A percentile compares a stretch with the other conserved stretches of the same genome.
phyloP scores from a whole-genome alignment of 2,888 invertebrate genomes.

The Morpho helenor region DNA sequence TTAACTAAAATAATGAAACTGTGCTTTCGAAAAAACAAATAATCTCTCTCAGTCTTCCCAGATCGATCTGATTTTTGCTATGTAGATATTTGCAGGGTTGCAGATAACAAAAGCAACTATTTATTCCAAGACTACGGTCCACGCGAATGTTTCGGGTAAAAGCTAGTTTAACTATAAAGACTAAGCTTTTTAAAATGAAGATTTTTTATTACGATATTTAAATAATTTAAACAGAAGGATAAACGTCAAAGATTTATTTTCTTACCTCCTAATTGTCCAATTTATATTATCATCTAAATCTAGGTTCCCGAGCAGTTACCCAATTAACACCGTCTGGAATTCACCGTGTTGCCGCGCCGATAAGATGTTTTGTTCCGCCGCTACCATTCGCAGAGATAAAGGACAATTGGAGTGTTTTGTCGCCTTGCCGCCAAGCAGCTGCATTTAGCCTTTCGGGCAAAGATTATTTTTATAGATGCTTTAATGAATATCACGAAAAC shows the following conservation, averaged over 20 bases:
- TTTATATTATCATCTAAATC: conserved; percentile 40
- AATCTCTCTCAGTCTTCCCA: too few relatives aligned
- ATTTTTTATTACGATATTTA: neutral
- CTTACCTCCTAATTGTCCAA: conserved; percentile 36
- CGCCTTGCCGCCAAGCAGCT: conserved; percentile 54
- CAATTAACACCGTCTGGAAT: conserved; percentile 58
- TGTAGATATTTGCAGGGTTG: too few relatives aligned
- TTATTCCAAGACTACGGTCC: too few relatives aligned
- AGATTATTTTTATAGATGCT: conserved; percentile 27
- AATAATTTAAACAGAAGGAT: neutral
- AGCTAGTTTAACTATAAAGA: too few relatives aligned
- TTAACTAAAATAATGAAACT: too few relatives aligned
- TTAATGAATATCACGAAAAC: neutral
- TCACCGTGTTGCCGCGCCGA: conserved; percentile 44
- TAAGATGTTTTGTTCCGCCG: conserved; percentile 59
- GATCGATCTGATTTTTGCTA: too few relatives aligned
- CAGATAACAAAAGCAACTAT: too few relatives aligned
- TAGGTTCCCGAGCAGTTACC: conserved; percentile 29
- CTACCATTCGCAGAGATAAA: conserved; percentile 44
- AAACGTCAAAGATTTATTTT: conserved; percentile 2
- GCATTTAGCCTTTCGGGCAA: conserved; percentile 31
- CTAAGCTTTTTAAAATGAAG: too few relatives aligned
- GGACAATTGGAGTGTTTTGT: conserved; percentile 45
- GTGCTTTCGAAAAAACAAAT: too few relatives aligned
- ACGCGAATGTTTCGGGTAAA: too few relatives aligned